Percentiles rank a stretch among this genome's conserved stretches.
These are phyloP conservation scores for Aphidoletes aphidimyza DNA, from an alignment of 2,888 invertebrate genomes.

Conservation along the genomic window DNA sequence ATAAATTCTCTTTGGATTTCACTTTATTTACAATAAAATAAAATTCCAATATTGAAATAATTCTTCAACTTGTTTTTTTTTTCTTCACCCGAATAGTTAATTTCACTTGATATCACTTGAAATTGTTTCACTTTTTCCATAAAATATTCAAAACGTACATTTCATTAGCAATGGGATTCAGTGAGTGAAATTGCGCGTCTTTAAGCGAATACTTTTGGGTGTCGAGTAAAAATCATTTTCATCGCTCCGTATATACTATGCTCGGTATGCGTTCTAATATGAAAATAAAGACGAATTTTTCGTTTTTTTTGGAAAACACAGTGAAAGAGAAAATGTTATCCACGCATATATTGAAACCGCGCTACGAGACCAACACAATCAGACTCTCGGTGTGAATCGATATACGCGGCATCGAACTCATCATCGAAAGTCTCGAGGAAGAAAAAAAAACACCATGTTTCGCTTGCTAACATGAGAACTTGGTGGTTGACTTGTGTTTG, in stretches of 20 bases:
- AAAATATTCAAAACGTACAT: background rate
- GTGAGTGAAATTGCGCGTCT: constrained; percentile 25
- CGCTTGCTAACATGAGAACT: background rate
- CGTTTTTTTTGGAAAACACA: too few relatives aligned
- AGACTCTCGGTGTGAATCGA: constrained; percentile 20
- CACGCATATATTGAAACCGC: constrained; percentile 45
- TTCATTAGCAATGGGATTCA: background rate
- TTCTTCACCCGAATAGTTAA: background rate
- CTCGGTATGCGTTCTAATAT: constrained; percentile 22
- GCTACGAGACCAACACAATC: constrained; percentile 9
- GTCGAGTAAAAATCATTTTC: constrained; percentile 34
- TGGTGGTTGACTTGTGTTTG: background rate
- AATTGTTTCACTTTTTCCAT: background rate
- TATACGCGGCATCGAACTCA: constrained; percentile 53
- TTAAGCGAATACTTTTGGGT: constrained; percentile 48
- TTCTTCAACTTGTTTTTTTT: background rate
- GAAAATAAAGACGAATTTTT: constrained; percentile 20
- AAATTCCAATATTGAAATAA: too few relatives aligned
- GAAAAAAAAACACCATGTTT: too few relatives aligned
- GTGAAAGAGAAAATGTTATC: constrained; percentile 46
- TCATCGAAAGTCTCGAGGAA: background rate
- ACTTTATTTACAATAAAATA: too few relatives aligned
- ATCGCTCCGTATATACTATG: background rate
- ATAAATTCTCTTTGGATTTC: too few relatives aligned
- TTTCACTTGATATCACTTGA: background rate